Base-by-base conservation (phyloP, 2,113 vertebrate species). In the Columba janthina region DNA sequence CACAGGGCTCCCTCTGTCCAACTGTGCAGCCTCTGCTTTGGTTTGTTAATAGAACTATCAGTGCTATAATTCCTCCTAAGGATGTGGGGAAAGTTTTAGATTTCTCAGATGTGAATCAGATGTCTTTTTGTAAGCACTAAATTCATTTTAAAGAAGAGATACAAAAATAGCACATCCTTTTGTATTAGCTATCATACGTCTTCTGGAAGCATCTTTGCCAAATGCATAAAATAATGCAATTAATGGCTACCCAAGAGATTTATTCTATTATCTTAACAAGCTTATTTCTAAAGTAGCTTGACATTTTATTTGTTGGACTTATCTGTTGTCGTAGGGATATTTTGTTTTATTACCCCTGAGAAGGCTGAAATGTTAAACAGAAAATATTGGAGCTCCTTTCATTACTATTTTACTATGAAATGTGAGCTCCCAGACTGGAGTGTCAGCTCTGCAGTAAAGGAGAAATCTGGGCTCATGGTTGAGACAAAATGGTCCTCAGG, bases 221-320 rank as follows among this genome's bases (percentile, higher is more conserved):
- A 77, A 75, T 74, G 46, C 34, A 50, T 81, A 58, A 58, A 88
- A 66, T 34, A 73, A 85, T 60, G 81, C 94, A 95, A 83, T 90
- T 96, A 94, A 90, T 60, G 85, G 85, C 54, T 71, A n/a, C 77
- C 64, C 83, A n/a, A 44, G 80, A 93, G 88, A 89, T 95, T 88
- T 77, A 90, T 91, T 94, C 82, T 92, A 25, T 94, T 96, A 88
- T 85, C 83, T 92, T 93, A 73, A 93, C 50, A 85, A 91, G 71
- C 83, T 92, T 93, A 80, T 96, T 96, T 95, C 89, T 88, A 48
- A 95, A 94, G 83, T 54, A 92, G 71, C 79, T 94, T 94, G 89
- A 95, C 88, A 70, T 94, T 94, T 94, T 90, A 95, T 93, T 95
- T 97, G 72, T 87, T 82, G 91, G 94, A 89, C 84, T 94, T 95